Evolutionary conservation across 2,888 invertebrate species (phyloP), one percentile per base, ranked within the genome.

Genomic region (Acleris sparsana): DNA sequence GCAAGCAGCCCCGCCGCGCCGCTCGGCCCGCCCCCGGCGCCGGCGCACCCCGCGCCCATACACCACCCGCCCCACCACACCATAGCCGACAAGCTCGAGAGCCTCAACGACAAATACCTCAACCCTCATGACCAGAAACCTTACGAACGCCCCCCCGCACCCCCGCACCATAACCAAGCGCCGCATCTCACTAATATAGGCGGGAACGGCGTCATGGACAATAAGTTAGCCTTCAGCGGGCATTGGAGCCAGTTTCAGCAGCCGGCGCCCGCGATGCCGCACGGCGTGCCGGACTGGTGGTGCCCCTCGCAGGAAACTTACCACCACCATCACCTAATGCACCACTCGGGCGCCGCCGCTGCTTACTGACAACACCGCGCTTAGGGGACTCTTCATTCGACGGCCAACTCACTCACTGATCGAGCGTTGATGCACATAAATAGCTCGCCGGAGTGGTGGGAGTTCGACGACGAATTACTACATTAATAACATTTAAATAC

Each of bases 361-460:
- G 96, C 96, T 59, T 96, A 96, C 93, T 96, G 95, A 95, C 94
- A 93, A 62, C 91, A 93, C 68, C 92, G 91, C 92, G 91, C 91
- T 91, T 93, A 93, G 91, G 86, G 86, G 84, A 88, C 91, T 91
- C 83, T 90, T 91, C 88, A 91, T 88, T 92, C 86, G 81, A 87
- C 84, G 86, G 72, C 68, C 75, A 72, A 70, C 64, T 73, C 68
- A 71, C 64, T 29, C 59, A 49, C 59, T n/a, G 39, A 25, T 16
- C 33, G 39, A 39, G 13, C 39, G 39, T 39, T 39, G 39, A 39
- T 39, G 13, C 39, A 39, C 39, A 39, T 39, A 13, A 39, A 39
- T 39, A 39, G 13, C 39, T 13, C 39, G 39, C 39, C 13, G 13
- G 39, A 4, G 39, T 39, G 39, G 39, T 33, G 33, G 33, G 33